Percentiles rank a stretch among this genome's conserved stretches.
These are phyloP conservation scores for Ylistrum balloti DNA, from an alignment of 1,140 invertebrate genomes.

Conservation along the genomic window DNA sequence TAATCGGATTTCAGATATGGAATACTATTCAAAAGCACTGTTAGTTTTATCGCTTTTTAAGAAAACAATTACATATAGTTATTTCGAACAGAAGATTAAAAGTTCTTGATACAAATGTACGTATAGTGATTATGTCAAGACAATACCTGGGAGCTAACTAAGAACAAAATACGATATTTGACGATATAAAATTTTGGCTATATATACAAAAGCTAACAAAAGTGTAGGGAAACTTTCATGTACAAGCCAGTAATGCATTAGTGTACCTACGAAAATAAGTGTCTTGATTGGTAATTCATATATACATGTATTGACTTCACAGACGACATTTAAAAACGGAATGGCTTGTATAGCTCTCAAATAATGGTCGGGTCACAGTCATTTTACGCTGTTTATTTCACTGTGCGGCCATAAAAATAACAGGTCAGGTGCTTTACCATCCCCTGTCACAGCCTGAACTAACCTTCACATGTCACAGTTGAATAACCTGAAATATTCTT, in stretches of 20 bases:
- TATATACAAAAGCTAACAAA: background rate
- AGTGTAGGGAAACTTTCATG: background rate
- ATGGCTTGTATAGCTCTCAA: background rate
- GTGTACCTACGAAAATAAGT: background rate
- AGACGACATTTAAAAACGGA: background rate
- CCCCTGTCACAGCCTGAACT: no score
- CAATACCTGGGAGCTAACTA: no score
- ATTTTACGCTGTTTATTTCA: background rate
- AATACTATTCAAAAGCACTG: background rate
- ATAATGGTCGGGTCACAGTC: background rate
- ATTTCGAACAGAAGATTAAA: no score
- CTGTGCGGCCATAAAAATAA: background rate
- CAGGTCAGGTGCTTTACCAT: background rate
- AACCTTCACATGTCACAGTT: background rate
- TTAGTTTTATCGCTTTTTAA: background rate
- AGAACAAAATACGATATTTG: no score
- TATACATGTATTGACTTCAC: background rate
- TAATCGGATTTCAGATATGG: conserved; percentile 31
- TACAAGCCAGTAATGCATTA: background rate
- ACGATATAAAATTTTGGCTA: no score
- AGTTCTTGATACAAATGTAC: no score
- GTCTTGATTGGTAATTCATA: background rate
- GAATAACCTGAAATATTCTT: background rate
- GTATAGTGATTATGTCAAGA: no score
- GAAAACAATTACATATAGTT: background rate